Evolutionary conservation across 2,888 invertebrate genomes (phyloP).

Genomic region (Callosobruchus maculatus): DNA sequence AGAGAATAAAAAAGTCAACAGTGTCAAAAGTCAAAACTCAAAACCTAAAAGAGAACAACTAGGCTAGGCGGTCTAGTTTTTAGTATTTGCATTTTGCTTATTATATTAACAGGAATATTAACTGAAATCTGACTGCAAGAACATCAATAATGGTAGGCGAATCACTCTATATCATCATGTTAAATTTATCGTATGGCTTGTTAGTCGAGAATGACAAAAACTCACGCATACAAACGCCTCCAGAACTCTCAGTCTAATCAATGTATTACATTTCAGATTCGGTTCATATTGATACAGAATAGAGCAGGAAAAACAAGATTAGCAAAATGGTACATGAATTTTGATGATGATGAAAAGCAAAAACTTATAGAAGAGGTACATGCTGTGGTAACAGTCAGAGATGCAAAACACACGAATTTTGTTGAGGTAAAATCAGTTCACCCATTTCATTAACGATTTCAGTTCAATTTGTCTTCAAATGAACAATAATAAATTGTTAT

Average conservation of each 20-base stretch:
- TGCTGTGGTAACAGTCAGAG: slow-evolving; percentile 97
- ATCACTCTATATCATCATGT: background rate
- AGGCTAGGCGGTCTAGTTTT: background rate
- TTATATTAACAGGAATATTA: background rate
- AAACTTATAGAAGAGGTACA: slow-evolving; percentile 99
- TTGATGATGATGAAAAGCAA: slow-evolving; percentile 99
- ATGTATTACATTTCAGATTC: slow-evolving; percentile 65
- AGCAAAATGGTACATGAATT: slow-evolving; percentile 99
- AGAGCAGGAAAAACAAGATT: slow-evolving; percentile 97
- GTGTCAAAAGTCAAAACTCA: background rate
- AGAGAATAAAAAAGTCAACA: too few species aligned
- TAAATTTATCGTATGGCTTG: background rate
- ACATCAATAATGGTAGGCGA: background rate
- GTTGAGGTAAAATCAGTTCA: slow-evolving; percentile 72
- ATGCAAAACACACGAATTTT: slow-evolving; percentile 99
- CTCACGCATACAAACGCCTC: background rate
- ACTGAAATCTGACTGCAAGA: background rate
- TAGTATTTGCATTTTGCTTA: background rate
- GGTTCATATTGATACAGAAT: slow-evolving; percentile 98
- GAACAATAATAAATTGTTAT: too few species aligned
- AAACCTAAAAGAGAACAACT: background rate
- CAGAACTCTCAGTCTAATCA: slow-evolving; percentile 11
- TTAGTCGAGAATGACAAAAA: background rate
- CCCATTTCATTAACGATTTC: too few species aligned
- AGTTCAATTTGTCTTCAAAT: background rate